phyloP scores from a whole-genome alignment of 2,888 invertebrate genomes.

The Ophion slaviceki region DNA sequence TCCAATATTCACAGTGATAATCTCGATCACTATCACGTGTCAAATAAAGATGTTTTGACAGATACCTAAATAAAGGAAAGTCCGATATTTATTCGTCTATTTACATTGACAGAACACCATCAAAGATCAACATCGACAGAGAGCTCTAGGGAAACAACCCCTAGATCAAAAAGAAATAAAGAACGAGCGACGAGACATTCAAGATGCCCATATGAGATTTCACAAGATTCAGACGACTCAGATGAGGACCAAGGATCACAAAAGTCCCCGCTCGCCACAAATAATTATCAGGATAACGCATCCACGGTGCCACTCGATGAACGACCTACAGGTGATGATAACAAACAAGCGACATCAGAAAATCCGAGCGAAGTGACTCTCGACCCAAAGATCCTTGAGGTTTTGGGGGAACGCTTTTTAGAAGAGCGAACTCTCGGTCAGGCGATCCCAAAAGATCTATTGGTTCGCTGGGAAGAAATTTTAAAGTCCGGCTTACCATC shows the following conservation, averaged over 20 bases:
- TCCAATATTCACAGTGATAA: not conserved
- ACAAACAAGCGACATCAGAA: not conserved
- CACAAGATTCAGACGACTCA: not conserved
- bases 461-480: conserved; percentile 31
- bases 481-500: conserved; percentile 24
- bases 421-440: not conserved
- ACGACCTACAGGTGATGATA: not conserved
- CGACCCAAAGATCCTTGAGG: conserved; percentile 9
- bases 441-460: conserved; percentile 13
- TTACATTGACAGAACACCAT: not conserved
- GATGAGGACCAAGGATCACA: not conserved
- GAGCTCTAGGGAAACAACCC: conserved; percentile 1
- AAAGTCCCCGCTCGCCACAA: not conserved
- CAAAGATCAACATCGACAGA: not conserved
- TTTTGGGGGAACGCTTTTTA: conserved; percentile 30
- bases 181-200: not conserved
- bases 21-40: not conserved
- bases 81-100: not conserved
- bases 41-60: not conserved
- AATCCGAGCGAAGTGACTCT: not conserved
- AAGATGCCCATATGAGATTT: not conserved
- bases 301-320: not conserved
- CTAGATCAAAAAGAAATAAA: conserved; percentile 1
- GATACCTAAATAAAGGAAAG: not conserved
- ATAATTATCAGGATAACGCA: not conserved